These are phyloP conservation scores for Haemorhous mexicanus DNA, from an alignment of 2,113 vertebrate genomes.

Conservation along the genomic window DNA sequence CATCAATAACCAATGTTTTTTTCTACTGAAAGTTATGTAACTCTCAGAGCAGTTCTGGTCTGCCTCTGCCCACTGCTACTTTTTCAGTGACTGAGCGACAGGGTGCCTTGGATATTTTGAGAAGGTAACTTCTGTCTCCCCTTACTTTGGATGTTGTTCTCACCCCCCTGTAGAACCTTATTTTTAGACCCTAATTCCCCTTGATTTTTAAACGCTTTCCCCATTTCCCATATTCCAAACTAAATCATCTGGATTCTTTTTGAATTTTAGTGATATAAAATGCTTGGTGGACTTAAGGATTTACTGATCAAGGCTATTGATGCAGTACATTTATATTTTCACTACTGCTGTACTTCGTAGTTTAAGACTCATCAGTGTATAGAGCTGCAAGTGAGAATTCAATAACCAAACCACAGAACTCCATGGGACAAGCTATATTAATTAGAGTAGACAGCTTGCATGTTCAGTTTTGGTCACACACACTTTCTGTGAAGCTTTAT, in stretches of 20 bases:
- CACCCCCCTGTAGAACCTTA: neutral
- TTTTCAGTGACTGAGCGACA: conserved; percentile 41
- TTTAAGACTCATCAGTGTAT: neutral
- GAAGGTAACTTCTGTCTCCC: conserved; percentile 40
- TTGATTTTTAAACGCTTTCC: neutral
- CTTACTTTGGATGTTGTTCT: conserved; percentile 13
- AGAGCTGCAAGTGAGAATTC: neutral
- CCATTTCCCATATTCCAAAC: neutral
- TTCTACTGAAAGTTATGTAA: conserved; percentile 49
- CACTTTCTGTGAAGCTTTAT: neutral
- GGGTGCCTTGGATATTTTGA: conserved; percentile 52
- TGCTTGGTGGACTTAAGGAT: neutral
- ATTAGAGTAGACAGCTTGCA: neutral
- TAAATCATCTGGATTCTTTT: neutral
- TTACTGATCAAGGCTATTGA: neutral
- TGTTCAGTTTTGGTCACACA: neutral
- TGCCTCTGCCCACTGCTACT: conserved; percentile 48
- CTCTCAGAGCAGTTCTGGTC: conserved; percentile 54
- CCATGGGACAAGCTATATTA: neutral
- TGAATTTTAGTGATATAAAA: neutral
- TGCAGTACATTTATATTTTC: neutral
- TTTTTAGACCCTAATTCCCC: neutral
- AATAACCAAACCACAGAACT: neutral
- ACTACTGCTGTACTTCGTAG: neutral
- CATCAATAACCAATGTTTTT: conserved; percentile 32